Evolutionary conservation across 2,888 invertebrate species (phyloP), one percentile per base, ranked within the genome.

Genomic region (Drosophila fulvimacula): DNA sequence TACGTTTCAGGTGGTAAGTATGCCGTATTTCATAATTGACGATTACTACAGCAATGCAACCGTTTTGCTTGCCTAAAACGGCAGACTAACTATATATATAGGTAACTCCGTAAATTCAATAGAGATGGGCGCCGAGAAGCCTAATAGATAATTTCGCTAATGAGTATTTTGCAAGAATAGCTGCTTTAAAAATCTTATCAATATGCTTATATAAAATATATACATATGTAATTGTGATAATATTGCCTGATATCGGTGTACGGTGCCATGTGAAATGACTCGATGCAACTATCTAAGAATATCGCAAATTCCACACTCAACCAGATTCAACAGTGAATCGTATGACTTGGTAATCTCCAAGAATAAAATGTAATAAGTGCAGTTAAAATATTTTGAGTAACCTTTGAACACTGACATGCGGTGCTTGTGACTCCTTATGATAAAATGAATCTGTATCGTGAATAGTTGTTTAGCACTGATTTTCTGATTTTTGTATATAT

Each of bases 1-100:
- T 68, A 68, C 64, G 49, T 59, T 75, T 44, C 63, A 75, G 76
- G 79, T 77, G 76, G 76, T 77, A 67, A 70, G 71, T 75, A 75
- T 68, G 24, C 41, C 44, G 11, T 57, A 76, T 53, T 59, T 44
- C 15, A 67, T 55, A 55, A 6, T 46, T 42, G 57, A 71, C 53
- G 65, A 21, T 59, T 21, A 44, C 63, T 53, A 34, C 32, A 73
- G 69, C 62, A 57, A 66, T 76, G 46, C 53, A 63, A 73, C 46
- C 62, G 56, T 58, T 38, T 13, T 59, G 51, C 64, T 59, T 77
- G 76, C 77, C 77, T 77, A 77, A 77, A 77, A 77, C 77, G 79
- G 77, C 77, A 77, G 79, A 61, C 77, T 67, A 64, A 73, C 30
- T 46, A 34, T 34, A 6, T 30, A 30, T 30, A 55, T 57, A 69